Conservation (phyloP, 2,888 invertebrate genomes). For the Nephrotoma guestfalica region DNA sequence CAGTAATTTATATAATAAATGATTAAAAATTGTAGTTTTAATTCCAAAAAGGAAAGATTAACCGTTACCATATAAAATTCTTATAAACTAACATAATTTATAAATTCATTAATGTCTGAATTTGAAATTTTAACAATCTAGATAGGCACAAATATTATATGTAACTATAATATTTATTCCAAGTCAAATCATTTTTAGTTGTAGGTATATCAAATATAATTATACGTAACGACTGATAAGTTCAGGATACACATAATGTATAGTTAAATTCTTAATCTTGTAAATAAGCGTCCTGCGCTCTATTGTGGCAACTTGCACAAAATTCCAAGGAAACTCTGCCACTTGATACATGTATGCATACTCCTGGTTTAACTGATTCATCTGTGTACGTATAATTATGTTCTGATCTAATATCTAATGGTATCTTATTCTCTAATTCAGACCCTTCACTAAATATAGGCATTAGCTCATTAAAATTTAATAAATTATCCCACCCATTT, state of each 20-base stretch:
- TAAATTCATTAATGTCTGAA: neutral
- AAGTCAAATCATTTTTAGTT: neutral
- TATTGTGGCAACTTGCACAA: slow-evolving; percentile 39
- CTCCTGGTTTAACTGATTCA: slow-evolving; percentile 31
- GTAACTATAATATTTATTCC: too few relatives aligned
- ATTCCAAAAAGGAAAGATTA: neutral
- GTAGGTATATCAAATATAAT: neutral
- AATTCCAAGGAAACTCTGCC: slow-evolving; percentile 41
- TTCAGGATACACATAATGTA: neutral
- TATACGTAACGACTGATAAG: neutral
- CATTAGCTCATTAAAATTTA: slow-evolving; percentile 6
- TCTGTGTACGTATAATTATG: slow-evolving; percentile 15
- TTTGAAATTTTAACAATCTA: neutral
- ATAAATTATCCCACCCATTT: slow-evolving; percentile 15
- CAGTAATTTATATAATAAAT: neutral
- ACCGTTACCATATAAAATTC: neutral
- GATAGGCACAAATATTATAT: too few relatives aligned
- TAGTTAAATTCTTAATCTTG: neutral
- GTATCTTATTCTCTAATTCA: neutral
- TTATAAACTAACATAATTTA: neutral
- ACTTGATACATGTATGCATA: slow-evolving; percentile 42
- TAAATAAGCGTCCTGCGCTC: slow-evolving; percentile 19
- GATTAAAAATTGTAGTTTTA: neutral
- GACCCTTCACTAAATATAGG: neutral
- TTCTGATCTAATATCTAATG: slow-evolving; percentile 11